phyloP scores from a whole-genome alignment of 2,797 vertebrate genomes.

The Smutsia gigantea region DNA sequence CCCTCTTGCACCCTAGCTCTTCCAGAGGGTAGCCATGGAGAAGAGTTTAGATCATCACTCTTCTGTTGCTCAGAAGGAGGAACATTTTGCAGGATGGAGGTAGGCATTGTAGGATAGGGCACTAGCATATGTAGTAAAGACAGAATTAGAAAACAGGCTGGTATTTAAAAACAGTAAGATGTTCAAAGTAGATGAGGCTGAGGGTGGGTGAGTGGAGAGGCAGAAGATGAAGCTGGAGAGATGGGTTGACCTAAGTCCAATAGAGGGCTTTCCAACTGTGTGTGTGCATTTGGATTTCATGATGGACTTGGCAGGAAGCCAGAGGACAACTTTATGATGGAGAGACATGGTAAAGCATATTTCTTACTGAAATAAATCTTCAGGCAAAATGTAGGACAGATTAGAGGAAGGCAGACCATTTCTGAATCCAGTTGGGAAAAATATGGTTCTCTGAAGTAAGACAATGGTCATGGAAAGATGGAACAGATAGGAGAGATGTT shows the following conservation, averaged over 20 bases:
- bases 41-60: slow-evolving; percentile 9
- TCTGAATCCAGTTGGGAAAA: neutral
- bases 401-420: neutral
- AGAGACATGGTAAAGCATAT: neutral
- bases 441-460: slow-evolving; percentile 7
- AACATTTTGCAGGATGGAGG: neutral
- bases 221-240: neutral
- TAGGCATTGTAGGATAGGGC: neutral
- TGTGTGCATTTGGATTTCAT: neutral
- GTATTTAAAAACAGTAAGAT: neutral
- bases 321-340: neutral
- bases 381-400: neutral
- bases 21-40: neutral
- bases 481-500: neutral
- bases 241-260: neutral
- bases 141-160: neutral
- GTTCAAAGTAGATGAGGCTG: neutral
- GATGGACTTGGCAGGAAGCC: neutral
- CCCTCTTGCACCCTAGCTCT: neutral
- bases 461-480: neutral
- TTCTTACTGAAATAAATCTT: slow-evolving; percentile 12
- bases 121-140: neutral
- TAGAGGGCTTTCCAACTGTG: neutral
- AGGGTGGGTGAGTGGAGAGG: neutral
- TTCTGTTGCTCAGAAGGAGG: slow-evolving; percentile 14